phyloP scores from a whole-genome alignment of 2,113 vertebrate genomes.

The Platysteira castanea region DNA sequence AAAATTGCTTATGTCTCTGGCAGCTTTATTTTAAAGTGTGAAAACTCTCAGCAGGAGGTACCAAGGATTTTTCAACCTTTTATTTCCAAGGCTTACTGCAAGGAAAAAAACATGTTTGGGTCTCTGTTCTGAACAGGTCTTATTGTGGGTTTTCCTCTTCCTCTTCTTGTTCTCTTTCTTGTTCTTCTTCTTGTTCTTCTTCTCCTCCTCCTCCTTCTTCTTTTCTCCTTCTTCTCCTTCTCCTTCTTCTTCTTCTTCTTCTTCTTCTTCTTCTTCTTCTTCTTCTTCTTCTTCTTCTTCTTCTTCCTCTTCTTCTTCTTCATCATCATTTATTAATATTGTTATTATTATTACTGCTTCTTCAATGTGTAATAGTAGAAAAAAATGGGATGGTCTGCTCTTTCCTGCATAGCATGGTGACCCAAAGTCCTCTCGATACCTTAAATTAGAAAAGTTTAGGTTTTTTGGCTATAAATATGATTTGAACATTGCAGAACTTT shows the following conservation, averaged over 20 bases:
- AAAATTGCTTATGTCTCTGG: neutral
- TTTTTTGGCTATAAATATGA: neutral
- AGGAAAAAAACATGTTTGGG: neutral
- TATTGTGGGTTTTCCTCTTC: fast-evolving
- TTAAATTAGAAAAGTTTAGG: neutral
- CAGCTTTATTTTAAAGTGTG: neutral
- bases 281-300: neutral
- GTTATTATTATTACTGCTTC: neutral
- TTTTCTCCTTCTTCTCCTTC: neutral
- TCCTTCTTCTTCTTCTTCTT: neutral
- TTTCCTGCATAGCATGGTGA: neutral
- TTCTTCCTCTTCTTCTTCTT: neutral
- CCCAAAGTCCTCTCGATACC: neutral
- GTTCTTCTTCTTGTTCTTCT: neutral
- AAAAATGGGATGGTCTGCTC: neutral
- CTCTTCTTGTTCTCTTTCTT: neutral
- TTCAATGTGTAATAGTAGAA: neutral
- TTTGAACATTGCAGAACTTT: neutral
- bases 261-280: neutral
- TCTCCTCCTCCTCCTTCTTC: neutral
- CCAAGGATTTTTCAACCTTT: neutral
- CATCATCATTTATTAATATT: neutral
- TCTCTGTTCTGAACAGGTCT: neutral
- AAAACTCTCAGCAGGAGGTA: neutral
- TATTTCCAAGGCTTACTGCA: neutral